Conservation (phyloP, 1,140 invertebrate genomes). For the Bemisia tabaci region DNA sequence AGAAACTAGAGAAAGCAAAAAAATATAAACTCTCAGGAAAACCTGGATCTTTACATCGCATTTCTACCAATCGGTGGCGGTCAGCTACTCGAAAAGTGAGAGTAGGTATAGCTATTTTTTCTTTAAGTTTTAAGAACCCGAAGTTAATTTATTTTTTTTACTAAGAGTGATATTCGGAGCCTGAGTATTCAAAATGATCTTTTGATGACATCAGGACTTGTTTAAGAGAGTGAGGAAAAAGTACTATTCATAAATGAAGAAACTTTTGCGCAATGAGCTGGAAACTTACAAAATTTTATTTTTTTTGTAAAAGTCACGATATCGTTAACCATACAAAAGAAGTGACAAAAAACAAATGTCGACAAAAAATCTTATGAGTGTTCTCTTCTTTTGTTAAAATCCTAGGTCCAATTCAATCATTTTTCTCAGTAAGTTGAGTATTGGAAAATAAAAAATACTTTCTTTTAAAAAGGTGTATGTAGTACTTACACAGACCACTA, state of each 20-base stretch:
- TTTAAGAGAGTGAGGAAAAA: not conserved
- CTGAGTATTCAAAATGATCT: too few relatives aligned
- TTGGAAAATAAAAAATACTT: too few relatives aligned
- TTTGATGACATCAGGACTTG: not conserved
- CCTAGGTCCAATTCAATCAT: too few relatives aligned
- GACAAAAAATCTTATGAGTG: too few relatives aligned
- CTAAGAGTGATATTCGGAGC: not conserved
- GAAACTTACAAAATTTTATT: constrained; percentile 3
- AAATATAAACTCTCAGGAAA: constrained; percentile 22
- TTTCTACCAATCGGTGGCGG: constrained; percentile 38
- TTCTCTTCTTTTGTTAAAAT: too few relatives aligned
- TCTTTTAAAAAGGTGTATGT: too few relatives aligned
- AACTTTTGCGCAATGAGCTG: not conserved
- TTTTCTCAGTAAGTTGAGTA: too few relatives aligned
- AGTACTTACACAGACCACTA: too few relatives aligned
- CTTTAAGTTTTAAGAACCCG: not conserved
- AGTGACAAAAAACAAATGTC: too few relatives aligned
- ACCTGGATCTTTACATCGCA: constrained; percentile 22
- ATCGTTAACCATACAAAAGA: too few relatives aligned
- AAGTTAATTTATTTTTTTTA: constrained; percentile 10
- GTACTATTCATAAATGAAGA: constrained; percentile 1
- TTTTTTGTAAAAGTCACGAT: too few relatives aligned
- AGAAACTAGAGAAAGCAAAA: constrained; percentile 19
- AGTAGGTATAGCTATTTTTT: constrained; percentile 35
- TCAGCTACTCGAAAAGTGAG: constrained; percentile 47